phyloP scores from a whole-genome alignment of 2,797 vertebrate species.

The Gymnoscopelus braueri region DNA sequence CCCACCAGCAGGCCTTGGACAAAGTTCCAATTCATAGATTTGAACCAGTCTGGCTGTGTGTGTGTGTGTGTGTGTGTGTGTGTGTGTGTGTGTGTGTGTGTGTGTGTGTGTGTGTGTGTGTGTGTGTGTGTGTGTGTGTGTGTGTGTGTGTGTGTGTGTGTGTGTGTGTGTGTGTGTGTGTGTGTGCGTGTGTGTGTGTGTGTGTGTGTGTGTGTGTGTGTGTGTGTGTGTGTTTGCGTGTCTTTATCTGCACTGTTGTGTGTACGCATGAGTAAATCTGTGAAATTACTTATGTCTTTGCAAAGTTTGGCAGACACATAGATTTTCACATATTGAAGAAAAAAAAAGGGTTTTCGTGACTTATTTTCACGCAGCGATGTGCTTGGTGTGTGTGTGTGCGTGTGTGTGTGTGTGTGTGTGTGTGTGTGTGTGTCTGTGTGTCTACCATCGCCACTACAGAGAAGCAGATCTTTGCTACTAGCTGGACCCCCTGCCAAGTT shows the following conservation, averaged over 20 bases:
- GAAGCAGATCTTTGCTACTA: conserved; percentile 58
- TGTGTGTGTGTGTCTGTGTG: conserved; percentile 28
- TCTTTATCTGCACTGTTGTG: conserved; percentile 21
- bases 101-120: conserved; percentile 3
- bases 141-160: conserved; percentile 6
- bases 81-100: no score
- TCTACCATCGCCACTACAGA: no score
- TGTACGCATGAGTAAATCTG: conserved; percentile 20
- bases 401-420: conserved; percentile 16
- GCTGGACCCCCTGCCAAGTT: conserved; percentile 65
- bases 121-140: conserved; percentile 21
- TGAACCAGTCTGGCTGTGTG: conserved; percentile 32
- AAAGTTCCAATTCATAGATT: conserved; percentile 39
- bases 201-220: conserved; percentile 23
- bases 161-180: not conserved
- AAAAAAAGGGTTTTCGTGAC: conserved; percentile 26
- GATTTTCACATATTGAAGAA: conserved; percentile 33
- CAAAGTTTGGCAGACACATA: conserved; percentile 11
- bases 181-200: conserved; percentile 18
- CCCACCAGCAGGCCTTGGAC: conserved; percentile 40
- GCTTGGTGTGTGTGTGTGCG: conserved; percentile 19
- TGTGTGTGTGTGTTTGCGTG: conserved; percentile 4
- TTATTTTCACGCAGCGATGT: conserved; percentile 21
- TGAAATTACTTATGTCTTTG: conserved; percentile 20
- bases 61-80: no score